Base-by-base conservation (phyloP, 2,888 invertebrate species). In the Diarsia mendica region DNA sequence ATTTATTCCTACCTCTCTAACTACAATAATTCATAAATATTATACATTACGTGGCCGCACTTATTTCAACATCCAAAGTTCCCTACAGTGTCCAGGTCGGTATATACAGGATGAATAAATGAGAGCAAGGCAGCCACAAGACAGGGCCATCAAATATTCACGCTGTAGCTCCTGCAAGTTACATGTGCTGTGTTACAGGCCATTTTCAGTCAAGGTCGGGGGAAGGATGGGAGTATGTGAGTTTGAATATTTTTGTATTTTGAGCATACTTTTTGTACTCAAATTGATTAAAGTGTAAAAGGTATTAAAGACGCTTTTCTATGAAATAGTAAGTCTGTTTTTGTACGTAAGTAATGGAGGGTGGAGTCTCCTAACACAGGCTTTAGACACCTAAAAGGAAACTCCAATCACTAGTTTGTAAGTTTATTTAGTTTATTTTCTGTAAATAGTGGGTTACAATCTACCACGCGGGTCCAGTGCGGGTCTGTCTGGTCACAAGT, bases 81-180 rank as follows among this genome's bases (percentile, higher is more conserved):
- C 44, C 63, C 65, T 61, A 49, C 60, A 70, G 53, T 58, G 65
- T 74, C 78, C 65, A 65, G 18, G 39, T 18, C 15, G 46, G 72
- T 61, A 61, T 48, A 55, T 20, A 58, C 55, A 58, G 64, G 33
- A 79, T 85, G 77, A 85, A 85, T 85, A 85, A 85, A 68, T 85
- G 51, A 83, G 77, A 82, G 60, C 72, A 72, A 74, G 55, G 73
- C 69, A 33, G 63, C 69, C 79, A 64, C 79, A 85, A 85, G 82
- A 84, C 67, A 71, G 46, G 28, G 76, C 39, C 23, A 77, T 85
- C 70, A 76, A 85, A 84, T 85, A 85, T 85, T 85, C 74, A 85
- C 33, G 58, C 10, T 53, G 68, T 67, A 58, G 67, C 72, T 72
- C 72, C n/a, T 75, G 70, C 66, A 76, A 71, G 63, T 66, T 72